Evolutionary conservation across 2,888 invertebrate genomes (phyloP).

Genomic region (Caenorhabditis sinica): DNA sequence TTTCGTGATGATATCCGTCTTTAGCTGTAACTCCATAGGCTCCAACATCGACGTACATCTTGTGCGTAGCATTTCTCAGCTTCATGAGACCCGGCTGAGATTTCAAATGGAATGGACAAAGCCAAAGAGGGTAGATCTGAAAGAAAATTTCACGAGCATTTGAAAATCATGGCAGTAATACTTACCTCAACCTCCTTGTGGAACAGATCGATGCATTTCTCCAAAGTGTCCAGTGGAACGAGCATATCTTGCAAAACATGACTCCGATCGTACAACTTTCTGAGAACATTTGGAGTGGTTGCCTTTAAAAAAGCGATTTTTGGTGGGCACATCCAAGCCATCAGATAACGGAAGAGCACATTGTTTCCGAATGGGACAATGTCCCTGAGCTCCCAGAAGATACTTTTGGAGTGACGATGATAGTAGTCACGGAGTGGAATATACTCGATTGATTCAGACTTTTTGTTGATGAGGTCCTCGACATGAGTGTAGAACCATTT

Average conservation of each 20-base stretch:
- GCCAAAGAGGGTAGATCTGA: slow-evolving; percentile 89
- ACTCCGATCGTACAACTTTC: slow-evolving; percentile 88
- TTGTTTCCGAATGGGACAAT: slow-evolving; percentile 92
- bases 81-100: slow-evolving; percentile 88
- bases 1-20: slow-evolving; percentile 87
- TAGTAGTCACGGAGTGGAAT: slow-evolving; percentile 91
- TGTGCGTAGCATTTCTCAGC: slow-evolving; percentile 85
- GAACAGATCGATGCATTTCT: slow-evolving; percentile 87
- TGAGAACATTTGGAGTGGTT: slow-evolving; percentile 69
- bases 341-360: slow-evolving; percentile 88
- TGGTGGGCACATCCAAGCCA: slow-evolving; percentile 92
- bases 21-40: slow-evolving; percentile 87
- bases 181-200: slow-evolving; percentile 88
- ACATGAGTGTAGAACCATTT: slow-evolving; percentile 93
- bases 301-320: slow-evolving; percentile 90
- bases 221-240: slow-evolving; percentile 88
- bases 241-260: slow-evolving; percentile 92
- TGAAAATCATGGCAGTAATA: slow-evolving; percentile 12
- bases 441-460: slow-evolving; percentile 85
- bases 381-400: slow-evolving; percentile 92
- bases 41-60: slow-evolving; percentile 91
- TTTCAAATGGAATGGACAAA: slow-evolving; percentile 90
- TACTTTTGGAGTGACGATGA: slow-evolving; percentile 90
- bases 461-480: slow-evolving; percentile 84
- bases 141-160: slow-evolving; percentile 11